Evolutionary conservation across 2,797 vertebrate species (phyloP).

Genomic region (Enteromius paludinosus): DNA sequence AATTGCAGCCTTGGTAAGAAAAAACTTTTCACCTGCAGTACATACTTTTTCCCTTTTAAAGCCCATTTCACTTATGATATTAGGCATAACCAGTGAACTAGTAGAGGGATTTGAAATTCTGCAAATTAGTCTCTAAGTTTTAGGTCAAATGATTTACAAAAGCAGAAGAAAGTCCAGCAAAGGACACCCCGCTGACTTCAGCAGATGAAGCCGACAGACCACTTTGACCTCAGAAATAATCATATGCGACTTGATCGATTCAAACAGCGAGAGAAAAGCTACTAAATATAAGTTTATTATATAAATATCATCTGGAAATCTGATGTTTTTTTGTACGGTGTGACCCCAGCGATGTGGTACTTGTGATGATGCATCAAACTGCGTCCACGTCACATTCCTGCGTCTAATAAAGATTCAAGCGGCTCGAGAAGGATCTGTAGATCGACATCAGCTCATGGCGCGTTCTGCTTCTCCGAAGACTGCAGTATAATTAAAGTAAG

Average conservation of each 20-base stretch:
- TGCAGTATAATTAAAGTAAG: neutral
- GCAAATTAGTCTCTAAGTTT: neutral
- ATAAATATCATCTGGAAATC: neutral
- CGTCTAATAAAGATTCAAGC: neutral
- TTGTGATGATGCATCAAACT: neutral
- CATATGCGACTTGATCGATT: neutral
- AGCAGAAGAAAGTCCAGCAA: neutral
- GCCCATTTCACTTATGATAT: neutral
- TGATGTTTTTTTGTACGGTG: neutral
- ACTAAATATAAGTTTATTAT: neutral
- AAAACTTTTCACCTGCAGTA: neutral
- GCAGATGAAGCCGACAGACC: neutral
- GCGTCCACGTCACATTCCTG: constrained; percentile 16
- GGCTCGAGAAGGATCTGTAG: neutral
- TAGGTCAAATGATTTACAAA: neutral
- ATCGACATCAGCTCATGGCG: neutral
- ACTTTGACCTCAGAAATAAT: neutral
- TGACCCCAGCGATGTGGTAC: too few species aligned
- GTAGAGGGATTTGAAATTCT: neutral
- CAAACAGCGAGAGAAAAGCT: neutral
- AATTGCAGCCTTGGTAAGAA: neutral
- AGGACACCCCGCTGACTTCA: neutral
- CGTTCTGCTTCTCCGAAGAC: neutral
- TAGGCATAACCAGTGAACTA: neutral
- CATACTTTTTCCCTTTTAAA: neutral